phyloP scores from a whole-genome alignment of 2,888 invertebrate species.

The Phalera bucephala region DNA sequence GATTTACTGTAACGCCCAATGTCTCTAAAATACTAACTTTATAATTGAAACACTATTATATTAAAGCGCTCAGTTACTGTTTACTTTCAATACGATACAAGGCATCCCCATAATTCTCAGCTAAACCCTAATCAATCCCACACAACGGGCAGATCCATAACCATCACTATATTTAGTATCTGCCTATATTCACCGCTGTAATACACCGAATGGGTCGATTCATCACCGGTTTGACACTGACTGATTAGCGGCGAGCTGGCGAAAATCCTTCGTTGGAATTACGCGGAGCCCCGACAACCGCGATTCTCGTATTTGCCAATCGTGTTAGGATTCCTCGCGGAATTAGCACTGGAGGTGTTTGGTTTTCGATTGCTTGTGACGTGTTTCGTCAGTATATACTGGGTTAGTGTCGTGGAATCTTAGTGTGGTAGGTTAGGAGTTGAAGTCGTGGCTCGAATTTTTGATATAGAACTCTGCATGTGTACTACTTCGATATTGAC shows the following conservation, averaged over 20 bases:
- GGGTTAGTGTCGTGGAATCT: too few species aligned
- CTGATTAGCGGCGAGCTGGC: constrained; percentile 44
- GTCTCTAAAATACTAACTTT: too few species aligned
- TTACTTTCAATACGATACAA: too few species aligned
- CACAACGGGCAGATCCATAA: background rate
- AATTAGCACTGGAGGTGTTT: background rate
- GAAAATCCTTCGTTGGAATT: constrained; percentile 18
- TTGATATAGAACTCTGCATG: too few species aligned
- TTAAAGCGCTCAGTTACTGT: too few species aligned
- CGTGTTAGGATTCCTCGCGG: background rate
- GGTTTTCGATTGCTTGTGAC: background rate
- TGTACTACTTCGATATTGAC: too few species aligned
- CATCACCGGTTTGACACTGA: constrained; percentile 67
- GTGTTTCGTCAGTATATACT: too few species aligned
- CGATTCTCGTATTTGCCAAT: background rate
- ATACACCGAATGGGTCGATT: constrained; percentile 50
- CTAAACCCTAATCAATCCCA: background rate
- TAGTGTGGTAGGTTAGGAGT: too few species aligned
- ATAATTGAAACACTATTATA: too few species aligned
- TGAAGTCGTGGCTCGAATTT: too few species aligned
- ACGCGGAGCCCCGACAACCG: background rate
- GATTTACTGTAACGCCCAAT: too few species aligned
- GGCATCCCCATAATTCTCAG: too few species aligned
- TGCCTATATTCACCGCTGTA: constrained; percentile 12
- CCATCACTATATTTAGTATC: background rate